Percentiles rank a stretch among this genome's conserved stretches.
phyloP scores from a whole-genome alignment of 2,113 vertebrate genomes.

The Xenopus laevis region DNA sequence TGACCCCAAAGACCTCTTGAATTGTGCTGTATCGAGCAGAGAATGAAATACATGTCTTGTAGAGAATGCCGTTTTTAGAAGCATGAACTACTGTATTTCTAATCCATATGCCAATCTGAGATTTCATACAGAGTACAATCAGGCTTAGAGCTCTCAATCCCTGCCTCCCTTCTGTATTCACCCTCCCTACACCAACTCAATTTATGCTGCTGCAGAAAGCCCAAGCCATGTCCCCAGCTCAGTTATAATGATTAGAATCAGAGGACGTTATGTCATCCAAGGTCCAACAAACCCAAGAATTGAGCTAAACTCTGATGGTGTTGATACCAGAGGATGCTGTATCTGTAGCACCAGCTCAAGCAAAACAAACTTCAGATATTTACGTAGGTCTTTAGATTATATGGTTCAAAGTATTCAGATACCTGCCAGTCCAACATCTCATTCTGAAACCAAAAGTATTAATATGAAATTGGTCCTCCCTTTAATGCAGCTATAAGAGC shows the following conservation, averaged over 20 bases:
- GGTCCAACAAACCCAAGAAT: conserved; percentile 14
- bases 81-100: not conserved
- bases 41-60: not conserved
- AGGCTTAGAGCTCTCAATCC: conserved; percentile 25
- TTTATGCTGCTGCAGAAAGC: conserved; percentile 34
- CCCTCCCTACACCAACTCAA: conserved; percentile 18
- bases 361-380: too few species aligned
- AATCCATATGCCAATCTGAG: conserved; percentile 20
- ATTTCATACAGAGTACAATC: conserved; percentile 21
- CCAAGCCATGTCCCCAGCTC: conserved; percentile 35
- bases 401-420: too few species aligned
- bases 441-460: too few species aligned
- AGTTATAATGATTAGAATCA: conserved; percentile 42
- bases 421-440: too few species aligned
- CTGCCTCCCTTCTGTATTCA: conserved; percentile 3
- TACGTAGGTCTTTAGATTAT: too few species aligned
- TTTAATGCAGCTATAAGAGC: too few species aligned
- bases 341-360: too few species aligned
- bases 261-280: conserved; percentile 22
- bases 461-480: too few species aligned
- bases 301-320: conserved; percentile 20
- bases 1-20: too few species aligned
- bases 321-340: not conserved
- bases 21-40: too few species aligned
- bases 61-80: not conserved